phyloP scores from a whole-genome alignment of 2,888 invertebrate genomes.

The Polydrusus cervinus region DNA sequence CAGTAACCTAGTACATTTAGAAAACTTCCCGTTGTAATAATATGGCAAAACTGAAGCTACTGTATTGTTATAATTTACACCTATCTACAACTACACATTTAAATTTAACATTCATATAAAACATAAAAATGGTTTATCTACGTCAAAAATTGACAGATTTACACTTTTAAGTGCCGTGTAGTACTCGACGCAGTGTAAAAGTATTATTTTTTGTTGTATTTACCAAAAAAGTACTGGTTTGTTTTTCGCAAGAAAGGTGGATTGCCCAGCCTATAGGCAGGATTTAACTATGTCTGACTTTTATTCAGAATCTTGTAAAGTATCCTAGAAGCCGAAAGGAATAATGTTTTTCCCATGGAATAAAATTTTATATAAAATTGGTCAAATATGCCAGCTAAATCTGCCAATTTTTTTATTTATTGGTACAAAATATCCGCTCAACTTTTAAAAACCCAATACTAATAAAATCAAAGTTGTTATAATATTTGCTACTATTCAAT shows the following conservation, averaged over 20 bases:
- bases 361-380: no score
- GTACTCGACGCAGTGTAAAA: no score
- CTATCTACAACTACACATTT: constrained; percentile 33
- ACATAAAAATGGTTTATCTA: constrained; percentile 17
- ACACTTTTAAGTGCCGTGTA: no score
- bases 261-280: no score
- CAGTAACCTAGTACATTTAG: constrained; percentile 27
- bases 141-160: constrained; percentile 22
- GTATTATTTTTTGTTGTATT: no score
- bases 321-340: no score
- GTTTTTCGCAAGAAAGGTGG: no score
- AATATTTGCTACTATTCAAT: neutral
- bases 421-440: constrained; percentile 4
- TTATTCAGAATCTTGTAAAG: no score
- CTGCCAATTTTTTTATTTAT: constrained; percentile 7
- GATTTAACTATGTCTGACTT: no score
- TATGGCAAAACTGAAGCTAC: constrained; percentile 28
- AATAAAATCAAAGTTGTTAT: neutral
- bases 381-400: neutral
- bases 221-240: no score
- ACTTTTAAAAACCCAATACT: neutral
- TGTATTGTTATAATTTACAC: constrained; percentile 28
- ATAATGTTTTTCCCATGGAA: no score
- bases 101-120: constrained; percentile 36
- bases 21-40: constrained; percentile 24